A percentile compares a stretch with the other conserved stretches of the same genome.
Conservation (phyloP, 2,113 vertebrate species). For the Pterocles orientalis region DNA sequence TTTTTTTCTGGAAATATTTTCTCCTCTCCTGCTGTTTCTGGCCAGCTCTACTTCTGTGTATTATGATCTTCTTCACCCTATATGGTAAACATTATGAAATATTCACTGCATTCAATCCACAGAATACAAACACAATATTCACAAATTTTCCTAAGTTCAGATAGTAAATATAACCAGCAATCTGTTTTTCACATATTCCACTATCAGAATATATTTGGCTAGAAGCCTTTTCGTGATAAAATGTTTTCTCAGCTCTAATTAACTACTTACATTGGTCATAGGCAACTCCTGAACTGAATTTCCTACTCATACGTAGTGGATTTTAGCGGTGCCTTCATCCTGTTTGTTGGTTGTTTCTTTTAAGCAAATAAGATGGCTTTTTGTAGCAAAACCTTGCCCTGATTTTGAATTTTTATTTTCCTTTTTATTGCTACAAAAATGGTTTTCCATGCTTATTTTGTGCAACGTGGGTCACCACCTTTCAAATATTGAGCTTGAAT, state of each 20-base stretch:
- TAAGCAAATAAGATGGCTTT: constrained; percentile 21
- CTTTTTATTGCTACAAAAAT: background rate
- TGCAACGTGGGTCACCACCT: background rate
- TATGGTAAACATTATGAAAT: background rate
- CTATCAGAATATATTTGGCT: background rate
- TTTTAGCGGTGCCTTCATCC: constrained; percentile 23
- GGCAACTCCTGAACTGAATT: constrained; percentile 23
- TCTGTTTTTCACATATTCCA: background rate
- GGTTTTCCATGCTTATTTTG: constrained; percentile 3
- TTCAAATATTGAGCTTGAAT: background rate
- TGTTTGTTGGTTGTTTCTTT: constrained; percentile 30
- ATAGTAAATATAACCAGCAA: background rate
- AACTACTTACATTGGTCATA: background rate
- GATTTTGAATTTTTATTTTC: background rate
- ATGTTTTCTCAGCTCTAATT: constrained; percentile 65
- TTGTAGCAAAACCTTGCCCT: background rate
- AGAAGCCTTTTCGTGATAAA: background rate
- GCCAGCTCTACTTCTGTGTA: constrained; percentile 6
- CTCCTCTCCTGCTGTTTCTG: background rate
- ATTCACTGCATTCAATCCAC: background rate
- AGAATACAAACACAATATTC: background rate
- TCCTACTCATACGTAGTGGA: background rate
- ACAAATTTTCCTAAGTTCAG: background rate
- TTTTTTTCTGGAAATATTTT: background rate
- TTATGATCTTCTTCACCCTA: background rate